Evolutionary conservation across 2,113 vertebrate species (phyloP).

Genomic region (Rhegmatorhina hoffmannsi): DNA sequence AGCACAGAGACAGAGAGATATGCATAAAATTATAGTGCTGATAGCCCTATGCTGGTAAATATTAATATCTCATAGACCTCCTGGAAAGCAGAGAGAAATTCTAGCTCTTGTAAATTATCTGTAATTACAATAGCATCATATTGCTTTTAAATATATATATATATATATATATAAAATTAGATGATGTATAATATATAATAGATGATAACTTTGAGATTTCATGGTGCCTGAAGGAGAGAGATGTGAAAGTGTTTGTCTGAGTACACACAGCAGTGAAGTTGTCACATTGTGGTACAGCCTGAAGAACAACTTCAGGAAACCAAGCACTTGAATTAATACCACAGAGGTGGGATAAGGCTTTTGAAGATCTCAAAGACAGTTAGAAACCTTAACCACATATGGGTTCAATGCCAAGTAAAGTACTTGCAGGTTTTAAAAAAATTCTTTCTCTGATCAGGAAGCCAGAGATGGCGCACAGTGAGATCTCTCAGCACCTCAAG

Average conservation of each 20-base stretch:
- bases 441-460: not conserved
- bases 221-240: not conserved
- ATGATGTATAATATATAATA: not conserved
- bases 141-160: not conserved
- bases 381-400: not conserved
- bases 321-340: not conserved
- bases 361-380: not conserved
- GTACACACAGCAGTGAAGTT: accelerated
- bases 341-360: not conserved
- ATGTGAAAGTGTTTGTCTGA: not conserved
- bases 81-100: not conserved
- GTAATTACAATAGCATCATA: not conserved
- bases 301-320: not conserved
- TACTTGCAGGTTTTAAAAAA: not conserved
- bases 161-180: not conserved
- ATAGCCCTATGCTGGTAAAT: not conserved
- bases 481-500: not conserved
- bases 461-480: not conserved
- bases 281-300: accelerated
- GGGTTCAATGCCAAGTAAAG: not conserved
- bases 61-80: not conserved
- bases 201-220: not conserved
- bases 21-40: not conserved
- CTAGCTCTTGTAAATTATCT: not conserved
- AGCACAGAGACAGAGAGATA: not conserved